phyloP scores from a whole-genome alignment of 2,113 vertebrate genomes.

The Nothoprocta perdicaria region DNA sequence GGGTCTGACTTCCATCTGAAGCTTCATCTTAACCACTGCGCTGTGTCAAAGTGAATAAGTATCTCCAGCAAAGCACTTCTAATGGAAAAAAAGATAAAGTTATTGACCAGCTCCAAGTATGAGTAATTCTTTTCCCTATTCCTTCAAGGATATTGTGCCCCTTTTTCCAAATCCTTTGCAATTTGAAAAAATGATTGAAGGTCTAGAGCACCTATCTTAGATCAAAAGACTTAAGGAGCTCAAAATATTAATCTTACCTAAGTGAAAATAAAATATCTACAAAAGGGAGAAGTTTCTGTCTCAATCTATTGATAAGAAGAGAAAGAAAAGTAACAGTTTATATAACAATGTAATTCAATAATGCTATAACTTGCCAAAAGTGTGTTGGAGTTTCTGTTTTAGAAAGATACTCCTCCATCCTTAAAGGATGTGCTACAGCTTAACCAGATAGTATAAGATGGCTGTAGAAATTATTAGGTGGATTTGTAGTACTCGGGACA shows the following conservation, averaged over 20 bases:
- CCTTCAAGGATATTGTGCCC: neutral
- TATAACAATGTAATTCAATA: neutral
- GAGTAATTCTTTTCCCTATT: neutral
- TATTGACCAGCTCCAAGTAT: neutral
- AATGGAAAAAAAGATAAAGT: neutral
- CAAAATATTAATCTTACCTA: slow-evolving; percentile 14
- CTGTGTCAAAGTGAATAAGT: neutral
- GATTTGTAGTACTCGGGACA: neutral
- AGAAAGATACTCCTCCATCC: neutral
- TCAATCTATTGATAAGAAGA: slow-evolving; percentile 13
- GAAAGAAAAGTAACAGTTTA: neutral
- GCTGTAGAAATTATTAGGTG: neutral
- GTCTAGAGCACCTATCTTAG: neutral
- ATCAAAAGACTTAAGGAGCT: slow-evolving; percentile 6
- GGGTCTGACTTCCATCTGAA: neutral
- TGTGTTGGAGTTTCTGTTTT: neutral
- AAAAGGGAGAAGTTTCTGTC: neutral
- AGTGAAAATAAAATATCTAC: neutral
- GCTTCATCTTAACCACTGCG: neutral
- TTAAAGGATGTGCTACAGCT: neutral
- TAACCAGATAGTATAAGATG: neutral
- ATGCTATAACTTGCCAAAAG: neutral
- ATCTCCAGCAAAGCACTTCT: neutral
- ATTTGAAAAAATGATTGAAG: neutral
- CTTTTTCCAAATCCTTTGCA: neutral